phyloP scores from a whole-genome alignment of 2,888 invertebrate genomes.

The Lepetodrilus schrolli region DNA sequence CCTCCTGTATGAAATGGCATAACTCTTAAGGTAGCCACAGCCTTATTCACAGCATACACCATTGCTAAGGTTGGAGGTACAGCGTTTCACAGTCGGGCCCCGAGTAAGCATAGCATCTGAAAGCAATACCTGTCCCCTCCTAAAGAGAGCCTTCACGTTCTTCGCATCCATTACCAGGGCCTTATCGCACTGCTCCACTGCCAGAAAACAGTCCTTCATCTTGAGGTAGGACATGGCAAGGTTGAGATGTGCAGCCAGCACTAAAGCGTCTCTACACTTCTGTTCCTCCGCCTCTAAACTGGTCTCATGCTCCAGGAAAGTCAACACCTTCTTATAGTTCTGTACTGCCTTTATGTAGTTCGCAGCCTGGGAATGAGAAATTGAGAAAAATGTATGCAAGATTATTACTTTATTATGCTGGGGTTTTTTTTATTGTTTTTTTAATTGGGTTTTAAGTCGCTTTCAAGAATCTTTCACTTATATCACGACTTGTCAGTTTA shows the following conservation, averaged over 20 bases:
- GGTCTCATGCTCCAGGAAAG: conserved; percentile 80
- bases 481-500: no score
- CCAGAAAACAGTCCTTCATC: conserved; percentile 82
- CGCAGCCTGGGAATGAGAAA: conserved; percentile 75
- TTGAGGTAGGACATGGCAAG: conserved; percentile 88
- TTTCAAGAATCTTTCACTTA: no score
- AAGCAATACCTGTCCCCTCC: conserved; percentile 87
- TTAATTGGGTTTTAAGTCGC: no score
- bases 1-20: no score
- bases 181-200: conserved; percentile 84
- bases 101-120: no score
- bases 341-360: conserved; percentile 87
- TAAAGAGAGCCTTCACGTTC: conserved; percentile 92
- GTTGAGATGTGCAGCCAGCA: conserved; percentile 86
- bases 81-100: no score
- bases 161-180: conserved; percentile 84
- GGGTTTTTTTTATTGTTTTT: no score
- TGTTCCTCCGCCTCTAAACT: conserved; percentile 76
- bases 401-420: no score
- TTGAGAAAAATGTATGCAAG: not conserved
- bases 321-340: conserved; percentile 87
- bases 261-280: conserved; percentile 77
- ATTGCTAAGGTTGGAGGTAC: no score
- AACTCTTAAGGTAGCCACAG: no score
- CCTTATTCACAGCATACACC: no score